A percentile compares a stretch with the other conserved stretches of the same genome.
phyloP scores from a whole-genome alignment of 2,888 invertebrate genomes.

The Glyphotaelius pellucidus region DNA sequence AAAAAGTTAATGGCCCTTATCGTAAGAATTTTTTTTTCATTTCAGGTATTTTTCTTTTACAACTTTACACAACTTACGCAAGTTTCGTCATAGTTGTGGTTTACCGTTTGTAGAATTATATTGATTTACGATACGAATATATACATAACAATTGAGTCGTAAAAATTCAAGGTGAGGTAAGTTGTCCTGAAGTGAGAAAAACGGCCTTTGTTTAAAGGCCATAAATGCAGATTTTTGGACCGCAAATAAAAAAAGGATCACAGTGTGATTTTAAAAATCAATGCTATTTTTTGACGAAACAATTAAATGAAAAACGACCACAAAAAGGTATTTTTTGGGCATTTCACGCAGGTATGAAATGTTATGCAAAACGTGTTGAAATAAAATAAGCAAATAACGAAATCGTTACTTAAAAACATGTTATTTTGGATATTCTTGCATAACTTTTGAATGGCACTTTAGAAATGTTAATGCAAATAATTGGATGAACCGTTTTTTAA shows the following conservation, averaged over 20 bases:
- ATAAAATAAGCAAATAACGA: too few species aligned
- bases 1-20: background rate
- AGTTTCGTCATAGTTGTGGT: background rate
- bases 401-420: background rate
- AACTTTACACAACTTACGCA: constrained; percentile 17
- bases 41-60: background rate
- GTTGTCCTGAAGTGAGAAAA: background rate
- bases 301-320: background rate
- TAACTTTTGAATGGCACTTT: background rate
- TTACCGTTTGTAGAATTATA: constrained; percentile 10
- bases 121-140: constrained; percentile 32
- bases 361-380: background rate
- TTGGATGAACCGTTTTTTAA: too few species aligned
- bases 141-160: constrained; percentile 32
- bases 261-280: background rate
- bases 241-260: background rate
- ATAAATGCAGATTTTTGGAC: constrained; percentile 22
- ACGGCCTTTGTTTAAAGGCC: constrained; percentile 17
- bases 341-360: background rate
- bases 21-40: background rate
- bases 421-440: background rate
- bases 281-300: background rate
- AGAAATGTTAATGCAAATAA: too few species aligned
- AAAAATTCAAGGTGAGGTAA: constrained; percentile 36
- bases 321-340: background rate